Evolutionary conservation across 2,888 invertebrate genomes (phyloP).

Genomic region (Ophonus ardosiacus): DNA sequence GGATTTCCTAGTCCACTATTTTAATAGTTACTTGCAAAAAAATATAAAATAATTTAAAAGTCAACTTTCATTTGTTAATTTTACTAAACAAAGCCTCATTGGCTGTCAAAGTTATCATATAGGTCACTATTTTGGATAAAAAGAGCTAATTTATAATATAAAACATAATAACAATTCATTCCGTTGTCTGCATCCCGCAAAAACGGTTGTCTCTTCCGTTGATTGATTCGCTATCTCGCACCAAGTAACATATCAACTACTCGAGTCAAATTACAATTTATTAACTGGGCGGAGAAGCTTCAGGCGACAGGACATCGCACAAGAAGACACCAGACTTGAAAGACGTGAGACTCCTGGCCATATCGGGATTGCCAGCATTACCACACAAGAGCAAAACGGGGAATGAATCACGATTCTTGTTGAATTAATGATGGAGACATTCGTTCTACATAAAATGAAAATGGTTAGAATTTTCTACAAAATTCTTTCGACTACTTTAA

Average conservation of each 20-base stretch:
- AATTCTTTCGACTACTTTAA: too few species aligned
- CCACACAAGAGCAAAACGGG: neutral
- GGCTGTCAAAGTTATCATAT: too few species aligned
- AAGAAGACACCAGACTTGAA: neutral
- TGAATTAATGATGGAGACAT: neutral
- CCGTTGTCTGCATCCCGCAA: neutral
- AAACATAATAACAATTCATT: neutral
- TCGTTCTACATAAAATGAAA: too few species aligned
- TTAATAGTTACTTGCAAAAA: too few species aligned
- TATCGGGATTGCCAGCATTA: neutral
- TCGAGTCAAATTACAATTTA: conserved; percentile 54
- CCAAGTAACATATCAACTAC: conserved; percentile 45
- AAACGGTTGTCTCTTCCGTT: neutral
- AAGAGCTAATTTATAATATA: too few species aligned
- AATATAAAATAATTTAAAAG: too few species aligned
- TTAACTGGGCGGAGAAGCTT: conserved; percentile 17
- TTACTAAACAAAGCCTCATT: too few species aligned
- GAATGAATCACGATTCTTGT: neutral
- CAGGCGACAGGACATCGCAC: conserved; percentile 27
- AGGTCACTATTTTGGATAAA: too few species aligned
- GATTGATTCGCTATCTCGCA: conserved; percentile 41
- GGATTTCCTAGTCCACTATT: too few species aligned
- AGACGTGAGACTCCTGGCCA: neutral
- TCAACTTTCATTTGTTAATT: too few species aligned
- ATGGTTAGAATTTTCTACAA: too few species aligned